Conservation (phyloP, 1,140 invertebrate species). For the Temnothorax nylanderi region DNA sequence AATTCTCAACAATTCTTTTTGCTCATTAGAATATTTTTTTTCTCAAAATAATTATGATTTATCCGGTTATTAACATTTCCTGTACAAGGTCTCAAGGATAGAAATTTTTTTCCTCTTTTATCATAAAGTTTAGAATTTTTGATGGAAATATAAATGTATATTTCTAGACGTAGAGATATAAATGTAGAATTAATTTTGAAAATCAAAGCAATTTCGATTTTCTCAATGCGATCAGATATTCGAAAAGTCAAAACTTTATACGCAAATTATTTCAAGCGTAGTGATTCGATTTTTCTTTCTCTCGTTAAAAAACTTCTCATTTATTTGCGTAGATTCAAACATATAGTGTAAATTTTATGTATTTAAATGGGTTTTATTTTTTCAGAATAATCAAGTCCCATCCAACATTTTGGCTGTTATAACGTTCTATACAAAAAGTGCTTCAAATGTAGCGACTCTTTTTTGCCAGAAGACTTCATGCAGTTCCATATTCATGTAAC, state of each 20-base stretch:
- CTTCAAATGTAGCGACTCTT: background rate
- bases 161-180: background rate
- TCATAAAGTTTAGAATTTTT: background rate
- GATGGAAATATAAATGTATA: background rate
- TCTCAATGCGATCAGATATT: background rate
- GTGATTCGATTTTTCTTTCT: background rate
- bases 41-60: background rate
- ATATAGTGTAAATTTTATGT: background rate
- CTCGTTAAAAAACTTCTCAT: background rate
- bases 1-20: background rate
- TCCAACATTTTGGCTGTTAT: background rate
- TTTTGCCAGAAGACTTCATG: background rate
- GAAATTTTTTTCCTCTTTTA: background rate
- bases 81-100: background rate
- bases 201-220: background rate
- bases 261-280: background rate
- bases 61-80: background rate
- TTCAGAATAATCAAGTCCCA: background rate
- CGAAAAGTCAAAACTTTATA: background rate
- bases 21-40: background rate
- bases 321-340: background rate
- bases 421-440: background rate
- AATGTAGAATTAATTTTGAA: background rate
- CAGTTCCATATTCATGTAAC: constrained; percentile 19
- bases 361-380: background rate